Evolutionary conservation across 2,888 invertebrate species (phyloP), one percentile per base, ranked within the genome.

Genomic region (Baronia brevicornis): DNA sequence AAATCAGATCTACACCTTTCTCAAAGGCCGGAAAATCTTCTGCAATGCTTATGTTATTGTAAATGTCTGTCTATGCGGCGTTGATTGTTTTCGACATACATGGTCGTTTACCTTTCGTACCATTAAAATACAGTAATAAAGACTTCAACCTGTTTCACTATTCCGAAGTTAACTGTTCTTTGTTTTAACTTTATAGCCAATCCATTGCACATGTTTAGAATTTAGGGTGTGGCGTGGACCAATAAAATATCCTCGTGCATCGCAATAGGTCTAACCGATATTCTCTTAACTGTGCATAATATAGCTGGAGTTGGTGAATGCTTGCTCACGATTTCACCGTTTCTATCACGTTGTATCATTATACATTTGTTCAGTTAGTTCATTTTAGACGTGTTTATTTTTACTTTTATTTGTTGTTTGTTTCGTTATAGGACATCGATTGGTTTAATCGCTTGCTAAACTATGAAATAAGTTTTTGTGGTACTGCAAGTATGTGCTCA

Each of bases 291-390:
- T 38, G 36, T 35, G 31, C 33, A 36, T 26, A 39, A 28, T 32
- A 35, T 10, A 21, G 23, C 13, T 33, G 22, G 17, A 30, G n/a
- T 36, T 33, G 35, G 36, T 11, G 32, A 41, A 41, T 42, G 39
- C 41, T 38, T 36, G 36, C 34, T 46, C 48, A 47, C 47, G 44
- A 45, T 28, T 39, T 44, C 23, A 27, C 27, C 26, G 33, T 36
- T 30, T 25, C 30, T 36, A n/a, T n/a, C n/a, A n/a, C n/a, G n/a
- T 39, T 8, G 17, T 12, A 23, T 10, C 9, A 9, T 14, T 30
- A 22, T 4, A 9, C n/a, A 17, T 28, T 11, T 7, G 25, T 32
- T 28, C n/a, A 3, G 8, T 23, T 5, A 13, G n/a, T n/a, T n/a
- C n/a, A n/a, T n/a, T n/a, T n/a, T n/a, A n/a, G n/a, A n/a, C n/a